Percentiles rank a stretch among this genome's conserved stretches.
These are phyloP conservation scores for Harpalus rufipes DNA, from an alignment of 2,888 invertebrate genomes.

Conservation along the genomic window DNA sequence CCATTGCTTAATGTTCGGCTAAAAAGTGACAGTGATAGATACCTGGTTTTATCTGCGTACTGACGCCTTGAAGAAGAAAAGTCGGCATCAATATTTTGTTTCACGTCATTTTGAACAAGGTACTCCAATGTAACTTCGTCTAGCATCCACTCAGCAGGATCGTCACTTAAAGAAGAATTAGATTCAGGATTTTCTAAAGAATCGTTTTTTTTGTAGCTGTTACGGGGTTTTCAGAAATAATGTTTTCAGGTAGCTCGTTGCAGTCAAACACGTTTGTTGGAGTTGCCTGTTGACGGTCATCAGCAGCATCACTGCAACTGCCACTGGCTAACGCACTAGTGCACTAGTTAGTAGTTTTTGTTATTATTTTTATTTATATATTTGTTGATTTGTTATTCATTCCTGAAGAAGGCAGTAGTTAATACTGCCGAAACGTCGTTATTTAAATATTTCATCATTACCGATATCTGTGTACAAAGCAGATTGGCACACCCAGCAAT, in stretches of 20 bases:
- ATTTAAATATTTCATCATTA: no score
- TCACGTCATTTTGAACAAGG: constrained; percentile 26
- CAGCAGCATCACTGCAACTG: constrained; percentile 27
- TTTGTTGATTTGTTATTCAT: no score
- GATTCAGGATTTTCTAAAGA: constrained; percentile 19
- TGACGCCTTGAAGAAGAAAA: constrained; percentile 25
- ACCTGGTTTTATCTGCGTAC: constrained; percentile 23
- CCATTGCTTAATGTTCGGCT: constrained; percentile 23
- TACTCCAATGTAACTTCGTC: constrained; percentile 34
- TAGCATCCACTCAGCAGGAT: constrained; percentile 11
- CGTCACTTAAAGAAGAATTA: constrained; percentile 16
- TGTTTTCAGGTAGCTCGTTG: constrained; percentile 22
- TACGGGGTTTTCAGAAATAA: constrained; percentile 31
- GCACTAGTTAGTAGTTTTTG: no score
- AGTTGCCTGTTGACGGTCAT: constrained; percentile 25
- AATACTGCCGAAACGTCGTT: no score
- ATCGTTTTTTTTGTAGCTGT: constrained; percentile 19
- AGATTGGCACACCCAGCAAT: no score
- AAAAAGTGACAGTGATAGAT: constrained; percentile 7
- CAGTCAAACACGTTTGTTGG: constrained; percentile 22
- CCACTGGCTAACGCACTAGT: constrained; percentile 30
- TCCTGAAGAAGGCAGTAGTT: no score
- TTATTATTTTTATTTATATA: no score
- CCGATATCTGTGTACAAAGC: no score
- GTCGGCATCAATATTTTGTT: constrained; percentile 26